These are phyloP conservation scores for Phacellophora camtschatica DNA, from an alignment of 30 jellyfish, hydroid and myxozoan genomes.

Conservation along the genomic window DNA sequence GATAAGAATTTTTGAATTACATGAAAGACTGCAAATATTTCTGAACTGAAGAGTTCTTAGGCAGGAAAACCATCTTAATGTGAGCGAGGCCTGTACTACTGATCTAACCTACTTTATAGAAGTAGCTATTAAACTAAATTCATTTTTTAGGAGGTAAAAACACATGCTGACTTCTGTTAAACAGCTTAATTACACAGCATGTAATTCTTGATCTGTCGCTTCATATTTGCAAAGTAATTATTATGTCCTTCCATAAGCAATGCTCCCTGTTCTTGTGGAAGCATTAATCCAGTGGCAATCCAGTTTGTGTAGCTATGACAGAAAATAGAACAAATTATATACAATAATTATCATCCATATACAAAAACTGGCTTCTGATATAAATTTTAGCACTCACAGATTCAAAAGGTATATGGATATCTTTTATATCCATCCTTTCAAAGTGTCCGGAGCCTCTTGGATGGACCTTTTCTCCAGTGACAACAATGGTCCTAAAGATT, in stretches of 20 bases:
- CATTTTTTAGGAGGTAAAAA: not conserved
- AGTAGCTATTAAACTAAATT: not conserved
- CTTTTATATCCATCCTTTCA: not conserved
- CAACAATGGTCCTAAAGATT: not conserved
- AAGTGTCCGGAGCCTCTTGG: not conserved
- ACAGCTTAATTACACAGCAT: not conserved
- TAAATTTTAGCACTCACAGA: not conserved
- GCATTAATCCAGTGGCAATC: not conserved
- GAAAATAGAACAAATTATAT: not conserved
- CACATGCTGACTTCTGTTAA: not conserved
- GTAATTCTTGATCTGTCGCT: constrained; percentile 1
- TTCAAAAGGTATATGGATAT: not conserved
- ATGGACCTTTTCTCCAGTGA: not conserved
- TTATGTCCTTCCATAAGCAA: not conserved
- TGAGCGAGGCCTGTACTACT: too few species aligned
- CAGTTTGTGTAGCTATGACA: not conserved
- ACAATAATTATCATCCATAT: not conserved
- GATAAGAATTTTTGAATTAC: too few species aligned
- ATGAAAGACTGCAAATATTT: too few species aligned
- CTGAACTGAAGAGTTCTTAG: too few species aligned
- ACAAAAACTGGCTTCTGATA: not conserved
- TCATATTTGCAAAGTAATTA: not conserved
- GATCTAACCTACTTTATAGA: not conserved
- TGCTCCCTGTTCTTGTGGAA: constrained; percentile 2
- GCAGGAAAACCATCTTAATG: too few species aligned